phyloP scores from a whole-genome alignment of 2,888 invertebrate species.

The Tetramorium bicarinatum region DNA sequence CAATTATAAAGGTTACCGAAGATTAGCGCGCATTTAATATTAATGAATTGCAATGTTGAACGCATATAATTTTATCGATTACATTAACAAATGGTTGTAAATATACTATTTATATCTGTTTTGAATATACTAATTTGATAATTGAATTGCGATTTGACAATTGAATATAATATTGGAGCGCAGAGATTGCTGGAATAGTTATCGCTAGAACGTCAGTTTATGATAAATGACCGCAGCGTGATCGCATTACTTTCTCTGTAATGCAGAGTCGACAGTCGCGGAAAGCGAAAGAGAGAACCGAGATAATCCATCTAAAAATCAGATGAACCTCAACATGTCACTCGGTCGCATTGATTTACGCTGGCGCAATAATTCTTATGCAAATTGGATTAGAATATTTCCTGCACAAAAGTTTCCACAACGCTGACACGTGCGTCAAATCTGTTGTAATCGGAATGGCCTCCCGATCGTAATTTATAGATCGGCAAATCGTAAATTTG shows the following conservation, averaged over 20 bases:
- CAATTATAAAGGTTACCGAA: neutral
- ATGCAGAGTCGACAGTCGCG: neutral
- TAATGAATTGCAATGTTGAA: neutral
- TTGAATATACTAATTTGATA: neutral
- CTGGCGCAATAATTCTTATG: constrained; percentile 13
- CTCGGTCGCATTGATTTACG: neutral
- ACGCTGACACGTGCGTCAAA: neutral
- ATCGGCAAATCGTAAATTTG: neutral
- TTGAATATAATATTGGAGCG: neutral
- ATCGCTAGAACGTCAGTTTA: neutral
- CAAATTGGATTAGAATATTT: neutral
- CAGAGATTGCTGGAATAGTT: neutral
- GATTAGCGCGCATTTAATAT: neutral
- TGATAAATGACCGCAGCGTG: neutral
- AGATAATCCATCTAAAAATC: constrained; percentile 11
- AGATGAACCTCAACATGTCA: neutral
- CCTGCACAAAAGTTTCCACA: neutral
- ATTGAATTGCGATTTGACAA: neutral
- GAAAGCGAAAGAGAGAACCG: neutral
- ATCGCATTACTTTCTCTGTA: neutral
- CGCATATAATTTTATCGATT: neutral
- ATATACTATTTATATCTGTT: neutral
- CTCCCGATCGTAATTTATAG: neutral
- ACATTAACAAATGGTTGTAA: neutral
- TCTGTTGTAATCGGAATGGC: neutral